Percentiles rank a stretch among this genome's conserved stretches.
Evolutionary conservation across 2,113 vertebrate species (phyloP).

Genomic region (Pionites leucogaster): DNA sequence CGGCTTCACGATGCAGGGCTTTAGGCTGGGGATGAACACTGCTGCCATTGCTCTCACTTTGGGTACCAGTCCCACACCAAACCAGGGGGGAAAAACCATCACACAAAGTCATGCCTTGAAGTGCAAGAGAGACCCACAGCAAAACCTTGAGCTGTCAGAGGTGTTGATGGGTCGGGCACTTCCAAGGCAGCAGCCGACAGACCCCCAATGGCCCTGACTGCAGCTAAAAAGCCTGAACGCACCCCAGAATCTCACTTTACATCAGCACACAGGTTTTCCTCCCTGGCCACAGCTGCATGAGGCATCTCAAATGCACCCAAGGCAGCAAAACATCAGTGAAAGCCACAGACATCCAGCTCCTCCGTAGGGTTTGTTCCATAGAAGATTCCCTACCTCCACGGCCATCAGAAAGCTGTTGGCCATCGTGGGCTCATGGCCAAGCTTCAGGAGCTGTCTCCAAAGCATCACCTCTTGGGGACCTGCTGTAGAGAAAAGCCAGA

Average conservation of each 20-base stretch:
- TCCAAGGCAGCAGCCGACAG: background rate
- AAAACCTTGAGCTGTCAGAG: background rate
- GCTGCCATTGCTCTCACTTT: fast-evolving
- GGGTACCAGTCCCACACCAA: background rate
- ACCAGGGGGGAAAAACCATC: fast-evolving
- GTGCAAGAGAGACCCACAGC: background rate
- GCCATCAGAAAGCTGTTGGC: fast-evolving
- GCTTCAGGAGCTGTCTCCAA: background rate
- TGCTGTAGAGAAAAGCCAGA: background rate
- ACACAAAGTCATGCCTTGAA: background rate
- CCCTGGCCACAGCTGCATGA: background rate
- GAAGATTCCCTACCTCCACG: background rate
- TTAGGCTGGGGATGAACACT: background rate
- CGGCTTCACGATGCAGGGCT: fast-evolving
- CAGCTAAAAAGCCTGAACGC: background rate
- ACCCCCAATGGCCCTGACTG: background rate
- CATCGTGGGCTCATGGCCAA: fast-evolving
- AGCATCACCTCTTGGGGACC: background rate
- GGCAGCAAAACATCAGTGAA: fast-evolving
- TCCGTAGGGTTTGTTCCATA: fast-evolving
- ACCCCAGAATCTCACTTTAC: background rate
- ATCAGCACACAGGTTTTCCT: background rate
- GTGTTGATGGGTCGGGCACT: fast-evolving
- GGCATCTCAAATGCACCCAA: fast-evolving
- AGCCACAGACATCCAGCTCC: background rate